Percentiles rank a stretch among this genome's conserved stretches.
phyloP scores from a whole-genome alignment of 2,797 vertebrate species.

The Okamejei kenojei region DNA sequence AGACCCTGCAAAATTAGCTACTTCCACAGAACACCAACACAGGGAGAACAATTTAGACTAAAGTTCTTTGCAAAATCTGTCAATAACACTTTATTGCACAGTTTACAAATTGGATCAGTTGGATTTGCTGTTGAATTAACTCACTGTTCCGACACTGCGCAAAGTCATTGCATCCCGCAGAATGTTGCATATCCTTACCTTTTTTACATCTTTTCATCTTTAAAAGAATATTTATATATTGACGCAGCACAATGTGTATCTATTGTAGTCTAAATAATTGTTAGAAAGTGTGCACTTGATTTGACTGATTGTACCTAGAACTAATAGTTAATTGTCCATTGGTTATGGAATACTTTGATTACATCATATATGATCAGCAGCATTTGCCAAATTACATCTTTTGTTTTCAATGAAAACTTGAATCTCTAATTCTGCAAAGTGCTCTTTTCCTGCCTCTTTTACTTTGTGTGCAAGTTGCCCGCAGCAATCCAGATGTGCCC shows the following conservation, averaged over 20 bases:
- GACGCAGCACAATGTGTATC: neutral
- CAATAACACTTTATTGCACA: neutral
- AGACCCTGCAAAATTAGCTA: too few relatives aligned
- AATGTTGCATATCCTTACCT: neutral
- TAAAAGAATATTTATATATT: neutral
- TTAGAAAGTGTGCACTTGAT: too few relatives aligned
- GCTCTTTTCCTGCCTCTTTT: neutral
- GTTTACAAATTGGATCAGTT: neutral
- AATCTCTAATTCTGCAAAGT: neutral
- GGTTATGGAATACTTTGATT: neutral
- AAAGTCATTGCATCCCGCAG: neutral
- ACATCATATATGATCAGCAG: neutral
- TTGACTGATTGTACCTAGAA: neutral
- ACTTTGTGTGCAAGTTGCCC: neutral
- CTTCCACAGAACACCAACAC: too few relatives aligned
- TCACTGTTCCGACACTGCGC: neutral
- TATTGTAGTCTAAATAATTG: neutral
- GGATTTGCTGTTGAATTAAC: too few relatives aligned
- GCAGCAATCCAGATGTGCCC: neutral
- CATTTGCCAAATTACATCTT: neutral
- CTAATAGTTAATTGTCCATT: neutral
- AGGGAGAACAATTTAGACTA: neutral
- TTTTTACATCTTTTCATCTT: neutral
- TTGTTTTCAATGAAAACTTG: constrained; percentile 1
- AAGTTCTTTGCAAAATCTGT: neutral